Conservation (phyloP, 1,140 invertebrate species). For the Ostrea edulis region DNA sequence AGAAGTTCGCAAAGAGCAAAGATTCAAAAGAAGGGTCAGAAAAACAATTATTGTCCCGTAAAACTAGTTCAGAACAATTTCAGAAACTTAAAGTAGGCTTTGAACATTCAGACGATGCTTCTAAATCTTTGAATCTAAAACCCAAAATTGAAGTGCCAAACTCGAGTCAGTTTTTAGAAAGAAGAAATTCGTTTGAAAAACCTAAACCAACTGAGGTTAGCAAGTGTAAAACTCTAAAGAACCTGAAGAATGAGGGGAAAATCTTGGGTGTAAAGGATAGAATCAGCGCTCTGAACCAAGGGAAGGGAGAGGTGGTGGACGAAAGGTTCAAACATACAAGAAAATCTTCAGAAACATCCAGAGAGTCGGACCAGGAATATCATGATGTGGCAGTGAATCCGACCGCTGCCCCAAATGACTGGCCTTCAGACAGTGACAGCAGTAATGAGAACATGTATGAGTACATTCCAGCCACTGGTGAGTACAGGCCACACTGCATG, state of each 20-base stretch:
- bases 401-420: background rate
- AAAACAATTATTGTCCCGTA: background rate
- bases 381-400: background rate
- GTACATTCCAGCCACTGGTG: slow-evolving; percentile 19
- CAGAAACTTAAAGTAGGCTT: background rate
- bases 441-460: slow-evolving; percentile 17
- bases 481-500: background rate
- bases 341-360: background rate
- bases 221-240: slow-evolving; percentile 3
- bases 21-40: background rate
- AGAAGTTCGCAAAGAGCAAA: background rate
- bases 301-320: slow-evolving; percentile 17
- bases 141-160: slow-evolving; percentile 20
- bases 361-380: slow-evolving; percentile 2
- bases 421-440: background rate
- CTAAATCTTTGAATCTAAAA: background rate
- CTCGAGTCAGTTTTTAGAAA: background rate
- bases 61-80: slow-evolving; percentile 6
- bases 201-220: background rate
- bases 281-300: slow-evolving; percentile 7
- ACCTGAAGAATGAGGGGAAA: slow-evolving; percentile 4
- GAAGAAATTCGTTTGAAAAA: slow-evolving; percentile 28
- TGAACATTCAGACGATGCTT: slow-evolving; percentile 13
- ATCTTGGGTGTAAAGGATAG: background rate
- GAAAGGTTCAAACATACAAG: background rate